Evolutionary conservation across 2,888 invertebrate species (phyloP).

Genomic region (Caenorhabditis sinica): DNA sequence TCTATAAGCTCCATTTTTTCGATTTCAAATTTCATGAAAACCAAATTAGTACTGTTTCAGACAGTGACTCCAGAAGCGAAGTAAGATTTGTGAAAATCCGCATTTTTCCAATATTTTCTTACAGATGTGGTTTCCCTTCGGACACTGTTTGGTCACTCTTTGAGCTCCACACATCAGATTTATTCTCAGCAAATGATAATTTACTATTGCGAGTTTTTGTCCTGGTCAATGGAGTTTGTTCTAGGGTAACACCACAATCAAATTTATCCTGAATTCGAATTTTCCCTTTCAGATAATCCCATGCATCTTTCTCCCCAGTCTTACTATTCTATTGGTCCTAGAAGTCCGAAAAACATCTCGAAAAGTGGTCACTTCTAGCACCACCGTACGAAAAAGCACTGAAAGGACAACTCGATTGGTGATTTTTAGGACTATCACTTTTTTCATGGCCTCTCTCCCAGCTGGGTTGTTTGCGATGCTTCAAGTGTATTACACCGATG

Average conservation of each 20-base stretch:
- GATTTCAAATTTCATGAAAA: not conserved
- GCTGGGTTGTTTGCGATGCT: not conserved
- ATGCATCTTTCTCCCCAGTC: not conserved
- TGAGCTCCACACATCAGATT: not conserved
- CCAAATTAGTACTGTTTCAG: not conserved
- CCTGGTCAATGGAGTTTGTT: not conserved
- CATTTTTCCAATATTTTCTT: not conserved
- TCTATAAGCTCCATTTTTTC: not conserved
- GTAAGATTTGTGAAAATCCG: not conserved
- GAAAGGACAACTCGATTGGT: slow-evolving; percentile 8
- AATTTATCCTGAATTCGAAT: too few relatives aligned
- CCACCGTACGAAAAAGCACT: not conserved
- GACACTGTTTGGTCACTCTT: not conserved
- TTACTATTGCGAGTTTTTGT: not conserved
- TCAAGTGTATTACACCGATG: not conserved
- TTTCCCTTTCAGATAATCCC: slow-evolving; percentile 2
- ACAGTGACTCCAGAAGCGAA: not conserved
- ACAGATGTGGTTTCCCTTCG: not conserved
- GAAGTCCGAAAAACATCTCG: not conserved
- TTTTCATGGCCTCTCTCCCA: slow-evolving; percentile 9
- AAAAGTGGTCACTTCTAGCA: not conserved
- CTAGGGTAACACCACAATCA: not conserved
- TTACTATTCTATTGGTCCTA: not conserved
- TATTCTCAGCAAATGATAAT: not conserved
- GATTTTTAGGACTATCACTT: slow-evolving; percentile 1